Conservation (phyloP, 2,113 vertebrate species). For the Pardalotus punctatus region DNA sequence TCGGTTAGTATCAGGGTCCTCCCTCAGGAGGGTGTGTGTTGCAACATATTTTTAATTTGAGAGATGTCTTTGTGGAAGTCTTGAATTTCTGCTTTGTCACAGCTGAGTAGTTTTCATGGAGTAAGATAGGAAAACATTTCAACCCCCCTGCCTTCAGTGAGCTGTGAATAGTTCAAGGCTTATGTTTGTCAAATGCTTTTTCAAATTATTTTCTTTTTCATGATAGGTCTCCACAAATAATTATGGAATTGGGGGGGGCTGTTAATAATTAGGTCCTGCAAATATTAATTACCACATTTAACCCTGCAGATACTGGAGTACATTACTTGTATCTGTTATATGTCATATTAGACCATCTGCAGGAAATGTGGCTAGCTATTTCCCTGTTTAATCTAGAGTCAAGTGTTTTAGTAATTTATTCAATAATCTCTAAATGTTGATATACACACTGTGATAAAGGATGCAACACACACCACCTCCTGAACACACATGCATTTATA, state of each 20-base stretch:
- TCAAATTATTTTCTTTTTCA: background rate
- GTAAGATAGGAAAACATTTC: background rate
- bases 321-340: background rate
- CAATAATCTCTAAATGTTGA: background rate
- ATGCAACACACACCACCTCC: background rate
- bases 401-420: background rate
- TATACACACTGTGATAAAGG: no score
- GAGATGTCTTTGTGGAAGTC: background rate
- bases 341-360: constrained; percentile 48
- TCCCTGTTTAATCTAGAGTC: background rate
- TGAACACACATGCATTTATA: background rate
- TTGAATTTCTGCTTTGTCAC: background rate
- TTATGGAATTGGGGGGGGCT: constrained; percentile 15
- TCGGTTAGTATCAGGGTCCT: no score
- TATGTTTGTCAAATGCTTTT: background rate
- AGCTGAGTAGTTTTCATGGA: background rate
- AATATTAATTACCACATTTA: constrained; percentile 67
- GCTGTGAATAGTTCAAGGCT: background rate
- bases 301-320: constrained; percentile 29
- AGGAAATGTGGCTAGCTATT: background rate
- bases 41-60: no score
- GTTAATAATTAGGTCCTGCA: constrained; percentile 43
- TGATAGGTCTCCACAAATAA: background rate
- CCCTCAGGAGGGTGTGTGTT: no score
- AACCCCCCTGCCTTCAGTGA: background rate